These are phyloP conservation scores for Heliconius hermathena DNA, from an alignment of 1,140 invertebrate genomes.

Conservation along the genomic window DNA sequence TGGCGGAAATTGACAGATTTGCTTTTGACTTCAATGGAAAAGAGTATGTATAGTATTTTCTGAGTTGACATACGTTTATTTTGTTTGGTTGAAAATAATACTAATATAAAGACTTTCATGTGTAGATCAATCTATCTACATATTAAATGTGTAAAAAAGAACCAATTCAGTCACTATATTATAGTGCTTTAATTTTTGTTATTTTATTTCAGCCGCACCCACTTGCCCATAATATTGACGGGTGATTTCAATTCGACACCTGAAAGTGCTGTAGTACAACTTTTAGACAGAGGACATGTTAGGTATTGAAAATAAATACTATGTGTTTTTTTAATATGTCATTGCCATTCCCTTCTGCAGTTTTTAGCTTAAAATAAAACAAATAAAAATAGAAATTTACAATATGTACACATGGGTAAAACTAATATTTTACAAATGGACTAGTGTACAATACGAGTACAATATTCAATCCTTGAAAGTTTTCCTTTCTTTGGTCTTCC, in stretches of 20 bases:
- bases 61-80: neutral
- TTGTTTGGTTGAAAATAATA: neutral
- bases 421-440: too few relatives aligned
- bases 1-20: constrained; percentile 92
- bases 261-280: constrained; percentile 86
- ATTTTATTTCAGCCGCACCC: neutral
- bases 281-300: constrained; percentile 86
- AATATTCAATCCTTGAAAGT: too few relatives aligned
- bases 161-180: neutral
- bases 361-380: too few relatives aligned
- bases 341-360: too few relatives aligned
- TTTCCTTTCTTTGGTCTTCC: too few relatives aligned
- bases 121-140: neutral
- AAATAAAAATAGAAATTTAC: too few relatives aligned
- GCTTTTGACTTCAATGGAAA: constrained; percentile 82
- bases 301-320: constrained; percentile 59
- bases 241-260: constrained; percentile 95
- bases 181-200: neutral
- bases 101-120: too few relatives aligned
- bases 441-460: too few relatives aligned
- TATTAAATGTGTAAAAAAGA: neutral
- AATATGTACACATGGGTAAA: too few relatives aligned
- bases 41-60: constrained; percentile 49
- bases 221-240: constrained; percentile 87
- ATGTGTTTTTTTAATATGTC: too few relatives aligned